These are phyloP conservation scores for Pammene fasciana DNA, from an alignment of 2,888 invertebrate species.

Conservation along the genomic window DNA sequence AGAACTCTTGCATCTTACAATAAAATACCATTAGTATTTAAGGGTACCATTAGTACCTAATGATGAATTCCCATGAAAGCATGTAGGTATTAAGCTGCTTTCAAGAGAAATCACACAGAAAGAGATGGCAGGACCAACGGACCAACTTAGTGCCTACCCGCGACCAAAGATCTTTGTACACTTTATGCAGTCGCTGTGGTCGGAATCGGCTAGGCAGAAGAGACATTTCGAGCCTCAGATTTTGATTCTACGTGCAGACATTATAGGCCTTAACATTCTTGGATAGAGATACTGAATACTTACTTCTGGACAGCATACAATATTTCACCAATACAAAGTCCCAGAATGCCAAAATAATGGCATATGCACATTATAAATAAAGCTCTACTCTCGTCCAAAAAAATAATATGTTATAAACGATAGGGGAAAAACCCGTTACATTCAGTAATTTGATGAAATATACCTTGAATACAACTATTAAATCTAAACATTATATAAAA, in stretches of 20 bases:
- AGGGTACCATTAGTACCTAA: too few species aligned
- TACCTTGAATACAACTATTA: neutral
- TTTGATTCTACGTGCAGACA: neutral
- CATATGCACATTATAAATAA: slow-evolving; percentile 14
- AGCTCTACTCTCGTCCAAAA: neutral
- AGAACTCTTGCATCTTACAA: too few species aligned
- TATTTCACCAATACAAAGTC: slow-evolving; percentile 9
- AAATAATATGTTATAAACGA: neutral
- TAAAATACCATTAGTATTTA: too few species aligned
- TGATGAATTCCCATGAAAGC: too few species aligned
- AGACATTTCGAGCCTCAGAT: neutral
- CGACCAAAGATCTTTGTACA: too few species aligned
- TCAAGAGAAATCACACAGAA: too few species aligned
- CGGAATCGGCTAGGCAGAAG: too few species aligned
- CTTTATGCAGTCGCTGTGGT: too few species aligned
- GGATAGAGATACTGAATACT: neutral
- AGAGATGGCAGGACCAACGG: too few species aligned
- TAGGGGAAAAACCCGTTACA: neutral
- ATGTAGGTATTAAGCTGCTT: too few species aligned
- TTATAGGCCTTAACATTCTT: too few species aligned
- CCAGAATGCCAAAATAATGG: slow-evolving; percentile 1
- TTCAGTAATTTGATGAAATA: neutral
- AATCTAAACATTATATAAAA: slow-evolving; percentile 5
- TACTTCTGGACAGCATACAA: slow-evolving; percentile 24
- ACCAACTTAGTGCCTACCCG: too few species aligned